Evolutionary conservation across 1,140 invertebrate genomes (phyloP).

Genomic region (Drosophila navojoa): DNA sequence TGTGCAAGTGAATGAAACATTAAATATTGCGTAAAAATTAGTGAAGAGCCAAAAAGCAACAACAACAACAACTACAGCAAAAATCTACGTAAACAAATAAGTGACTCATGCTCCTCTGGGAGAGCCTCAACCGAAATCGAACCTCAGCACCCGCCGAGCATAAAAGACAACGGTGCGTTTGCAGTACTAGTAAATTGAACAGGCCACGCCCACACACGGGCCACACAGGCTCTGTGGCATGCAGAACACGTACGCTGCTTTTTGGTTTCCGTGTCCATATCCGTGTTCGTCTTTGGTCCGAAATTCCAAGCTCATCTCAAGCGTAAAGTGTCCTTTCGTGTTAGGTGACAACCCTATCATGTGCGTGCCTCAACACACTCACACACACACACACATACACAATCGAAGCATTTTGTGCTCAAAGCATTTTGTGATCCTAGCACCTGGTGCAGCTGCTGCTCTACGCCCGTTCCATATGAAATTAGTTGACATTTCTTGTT

Average conservation of each 20-base stretch:
- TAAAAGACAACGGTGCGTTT: conserved; percentile 51
- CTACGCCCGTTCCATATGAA: conserved; percentile 28
- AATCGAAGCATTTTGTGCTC: conserved; percentile 30
- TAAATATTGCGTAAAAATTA: conserved; percentile 63
- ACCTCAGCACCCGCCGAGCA: conserved; percentile 54
- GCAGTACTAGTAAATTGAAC: conserved; percentile 9
- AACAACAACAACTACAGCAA: conserved; percentile 1
- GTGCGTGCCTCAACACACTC: conserved; percentile 12
- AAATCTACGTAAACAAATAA: conserved; percentile 8
- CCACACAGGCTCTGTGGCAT: conserved; percentile 4
- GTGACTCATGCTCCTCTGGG: conserved; percentile 37
- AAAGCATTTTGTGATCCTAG: conserved; percentile 71
- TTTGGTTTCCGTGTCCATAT: conserved; percentile 50
- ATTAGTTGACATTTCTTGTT: conserved; percentile 74
- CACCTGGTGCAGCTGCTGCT: conserved; percentile 56
- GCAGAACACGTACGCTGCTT: conserved; percentile 68
- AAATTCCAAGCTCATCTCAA: conserved; percentile 70
- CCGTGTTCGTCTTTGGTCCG: conserved; percentile 54
- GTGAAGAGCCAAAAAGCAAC: conserved; percentile 17
- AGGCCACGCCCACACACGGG: neutral
- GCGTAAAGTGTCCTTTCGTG: conserved; percentile 80
- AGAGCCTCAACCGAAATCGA: conserved; percentile 35
- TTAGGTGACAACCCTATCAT: conserved; percentile 5
- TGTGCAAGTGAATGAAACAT: conserved; percentile 44
- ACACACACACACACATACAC: no score